Conservation (phyloP, 2,888 invertebrate genomes). For the Reticulitermes lucifugus region DNA sequence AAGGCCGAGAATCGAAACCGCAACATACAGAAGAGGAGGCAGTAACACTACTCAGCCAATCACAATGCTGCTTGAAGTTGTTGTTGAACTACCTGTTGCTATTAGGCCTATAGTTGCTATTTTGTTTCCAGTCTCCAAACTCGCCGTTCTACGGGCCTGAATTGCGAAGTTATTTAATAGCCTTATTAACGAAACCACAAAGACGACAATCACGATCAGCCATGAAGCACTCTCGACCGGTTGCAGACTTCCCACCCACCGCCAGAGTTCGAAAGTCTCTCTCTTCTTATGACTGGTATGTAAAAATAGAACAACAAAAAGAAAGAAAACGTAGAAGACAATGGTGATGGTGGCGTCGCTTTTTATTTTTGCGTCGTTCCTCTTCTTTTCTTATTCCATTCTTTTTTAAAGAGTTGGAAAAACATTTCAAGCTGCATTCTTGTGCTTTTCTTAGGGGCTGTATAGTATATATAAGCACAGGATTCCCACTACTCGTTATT, state of each 20-base stretch:
- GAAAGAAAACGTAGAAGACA: slow-evolving; percentile 34
- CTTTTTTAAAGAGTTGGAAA: slow-evolving; percentile 51
- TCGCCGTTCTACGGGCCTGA: neutral
- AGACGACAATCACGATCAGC: neutral
- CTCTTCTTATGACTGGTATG: slow-evolving; percentile 12
- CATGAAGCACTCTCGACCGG: slow-evolving; percentile 4
- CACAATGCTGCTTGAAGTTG: too few relatives aligned
- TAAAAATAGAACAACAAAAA: slow-evolving; percentile 44
- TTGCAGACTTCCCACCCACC: neutral
- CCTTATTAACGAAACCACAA: slow-evolving; percentile 24
- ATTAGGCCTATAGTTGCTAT: too few relatives aligned
- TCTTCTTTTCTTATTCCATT: slow-evolving; percentile 41
- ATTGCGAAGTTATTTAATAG: neutral
- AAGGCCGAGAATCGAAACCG: too few relatives aligned
- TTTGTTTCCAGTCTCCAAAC: too few relatives aligned
- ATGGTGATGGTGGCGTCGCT: slow-evolving; percentile 42
- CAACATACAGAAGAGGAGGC: too few relatives aligned
- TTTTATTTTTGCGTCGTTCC: slow-evolving; percentile 42
- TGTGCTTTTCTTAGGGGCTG: slow-evolving; percentile 50
- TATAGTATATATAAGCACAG: slow-evolving; percentile 44
- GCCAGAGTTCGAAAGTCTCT: slow-evolving; percentile 13
- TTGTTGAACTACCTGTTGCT: too few relatives aligned
- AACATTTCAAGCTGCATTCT: slow-evolving; percentile 52
- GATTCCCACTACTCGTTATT: slow-evolving; percentile 51
- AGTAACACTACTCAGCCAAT: too few relatives aligned